Conservation (phyloP, 2,888 invertebrate genomes). For the Eumerus sabulonum region DNA sequence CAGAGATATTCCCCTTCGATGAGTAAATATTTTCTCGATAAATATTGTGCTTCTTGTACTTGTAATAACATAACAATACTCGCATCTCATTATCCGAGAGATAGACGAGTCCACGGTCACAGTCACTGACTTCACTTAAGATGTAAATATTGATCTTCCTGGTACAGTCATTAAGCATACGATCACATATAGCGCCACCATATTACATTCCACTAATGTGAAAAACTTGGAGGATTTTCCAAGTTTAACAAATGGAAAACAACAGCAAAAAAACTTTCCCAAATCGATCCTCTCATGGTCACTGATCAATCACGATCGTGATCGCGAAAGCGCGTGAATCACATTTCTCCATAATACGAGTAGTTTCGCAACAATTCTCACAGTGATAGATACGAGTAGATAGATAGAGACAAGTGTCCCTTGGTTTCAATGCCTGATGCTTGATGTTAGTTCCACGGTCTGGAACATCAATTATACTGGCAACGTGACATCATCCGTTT, state of each 20-base stretch:
- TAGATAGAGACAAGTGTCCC: too few species aligned
- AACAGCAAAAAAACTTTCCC: slow-evolving; percentile 10
- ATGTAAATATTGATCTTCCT: slow-evolving; percentile 41
- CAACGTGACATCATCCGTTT: slow-evolving; percentile 57
- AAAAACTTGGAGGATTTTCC: neutral
- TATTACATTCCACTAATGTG: too few species aligned
- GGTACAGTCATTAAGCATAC: neutral
- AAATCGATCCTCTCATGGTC: slow-evolving; percentile 2
- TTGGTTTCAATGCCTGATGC: too few species aligned
- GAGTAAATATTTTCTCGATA: slow-evolving; percentile 50
- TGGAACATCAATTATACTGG: slow-evolving; percentile 49
- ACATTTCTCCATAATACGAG: slow-evolving; percentile 1
- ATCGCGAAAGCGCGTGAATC: slow-evolving; percentile 12
- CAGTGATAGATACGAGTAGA: too few species aligned
- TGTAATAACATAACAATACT: slow-evolving; percentile 19
- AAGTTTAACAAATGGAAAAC: neutral
- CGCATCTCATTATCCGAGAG: neutral
- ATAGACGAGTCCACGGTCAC: slow-evolving; percentile 10
- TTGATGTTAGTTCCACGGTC: slow-evolving; percentile 19
- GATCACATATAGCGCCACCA: too few species aligned
- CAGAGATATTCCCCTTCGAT: slow-evolving; percentile 13
- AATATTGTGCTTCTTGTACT: slow-evolving; percentile 50
- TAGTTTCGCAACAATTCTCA: too few species aligned
- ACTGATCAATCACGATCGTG: slow-evolving; percentile 20
- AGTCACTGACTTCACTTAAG: slow-evolving; percentile 4